These are phyloP conservation scores for Prorops nasuta DNA, from an alignment of 1,140 invertebrate species.

Conservation along the genomic window DNA sequence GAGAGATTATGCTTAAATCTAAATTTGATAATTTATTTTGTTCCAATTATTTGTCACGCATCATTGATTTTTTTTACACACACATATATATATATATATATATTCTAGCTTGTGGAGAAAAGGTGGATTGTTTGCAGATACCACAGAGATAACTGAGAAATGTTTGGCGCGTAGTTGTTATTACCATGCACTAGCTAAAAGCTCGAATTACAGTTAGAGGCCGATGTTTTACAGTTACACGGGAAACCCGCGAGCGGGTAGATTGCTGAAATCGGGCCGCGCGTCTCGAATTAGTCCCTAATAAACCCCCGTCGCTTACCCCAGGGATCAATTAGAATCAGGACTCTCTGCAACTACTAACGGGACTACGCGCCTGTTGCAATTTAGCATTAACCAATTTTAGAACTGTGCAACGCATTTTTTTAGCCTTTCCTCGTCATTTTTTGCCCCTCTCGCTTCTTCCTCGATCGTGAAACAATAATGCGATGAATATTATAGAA, in stretches of 20 bases:
- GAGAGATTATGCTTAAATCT: too few relatives aligned
- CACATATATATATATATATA: too few relatives aligned
- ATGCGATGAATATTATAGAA: too few relatives aligned
- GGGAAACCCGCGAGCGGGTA: too few relatives aligned
- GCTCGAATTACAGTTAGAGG: conserved; percentile 46
- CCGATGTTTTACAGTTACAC: conserved; percentile 37
- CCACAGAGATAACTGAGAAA: too few relatives aligned
- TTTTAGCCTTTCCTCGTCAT: not conserved
- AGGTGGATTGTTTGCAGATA: too few relatives aligned
- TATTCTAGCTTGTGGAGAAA: too few relatives aligned
- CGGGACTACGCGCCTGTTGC: not conserved
- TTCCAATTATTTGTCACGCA: too few relatives aligned
- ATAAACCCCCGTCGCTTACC: not conserved
- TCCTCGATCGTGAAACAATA: conserved; percentile 12
- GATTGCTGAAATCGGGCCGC: conserved; percentile 23
- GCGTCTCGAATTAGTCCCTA: conserved; percentile 5
- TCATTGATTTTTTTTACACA: too few relatives aligned
- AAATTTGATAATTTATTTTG: too few relatives aligned
- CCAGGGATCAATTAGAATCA: too few relatives aligned
- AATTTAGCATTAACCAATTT: not conserved
- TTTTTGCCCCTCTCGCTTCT: not conserved
- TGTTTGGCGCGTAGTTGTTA: too few relatives aligned
- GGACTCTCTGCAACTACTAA: not conserved
- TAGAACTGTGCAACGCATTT: not conserved
- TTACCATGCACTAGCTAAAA: conserved; percentile 19